These are phyloP conservation scores for Drosophila yakuba DNA, from an alignment of 1,140 invertebrate genomes.

Conservation along the genomic window DNA sequence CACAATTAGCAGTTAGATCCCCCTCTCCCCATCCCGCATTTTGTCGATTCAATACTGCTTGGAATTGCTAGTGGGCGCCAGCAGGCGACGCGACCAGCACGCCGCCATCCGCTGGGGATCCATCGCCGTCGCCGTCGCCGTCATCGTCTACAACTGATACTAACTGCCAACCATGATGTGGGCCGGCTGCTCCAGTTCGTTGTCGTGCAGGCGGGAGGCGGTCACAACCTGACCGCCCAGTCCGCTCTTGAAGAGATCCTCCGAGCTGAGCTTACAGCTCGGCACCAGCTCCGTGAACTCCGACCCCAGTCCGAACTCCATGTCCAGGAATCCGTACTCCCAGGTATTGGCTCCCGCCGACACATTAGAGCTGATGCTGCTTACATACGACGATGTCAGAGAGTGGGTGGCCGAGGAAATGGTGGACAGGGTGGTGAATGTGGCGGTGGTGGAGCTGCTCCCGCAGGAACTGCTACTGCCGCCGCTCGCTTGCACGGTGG, in stretches of 20 bases:
- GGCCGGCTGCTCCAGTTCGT: conserved; percentile 82
- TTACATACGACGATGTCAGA: conserved; percentile 78
- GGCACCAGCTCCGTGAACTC: conserved; percentile 87
- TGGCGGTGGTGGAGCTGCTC: conserved; percentile 68
- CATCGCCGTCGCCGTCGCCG: conserved; percentile 6
- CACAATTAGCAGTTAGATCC: conserved; percentile 68
- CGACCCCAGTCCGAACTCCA: conserved; percentile 86
- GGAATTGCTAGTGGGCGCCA: conserved; percentile 58
- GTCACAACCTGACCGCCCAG: conserved; percentile 61
- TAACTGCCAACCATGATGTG: conserved; percentile 85
- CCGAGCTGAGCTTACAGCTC: conserved; percentile 88
- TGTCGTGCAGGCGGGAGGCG: conserved; percentile 67
- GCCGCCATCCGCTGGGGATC: conserved; percentile 26
- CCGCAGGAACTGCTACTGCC: conserved; percentile 13
- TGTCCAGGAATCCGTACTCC: conserved; percentile 85
- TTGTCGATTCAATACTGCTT: conserved; percentile 69
- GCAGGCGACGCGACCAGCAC: conserved; percentile 61
- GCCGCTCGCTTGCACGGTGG: conserved; percentile 51
- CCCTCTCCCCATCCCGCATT: neutral
- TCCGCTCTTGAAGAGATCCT: conserved; percentile 87
- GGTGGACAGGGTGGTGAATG: conserved; percentile 78
- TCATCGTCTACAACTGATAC: conserved; percentile 77
- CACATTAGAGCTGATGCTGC: conserved; percentile 72
- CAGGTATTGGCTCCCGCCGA: conserved; percentile 74
- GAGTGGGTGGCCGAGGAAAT: conserved; percentile 80